Evolutionary conservation across 2,797 vertebrate species (phyloP).

Genomic region (Staurois parvus): DNA sequence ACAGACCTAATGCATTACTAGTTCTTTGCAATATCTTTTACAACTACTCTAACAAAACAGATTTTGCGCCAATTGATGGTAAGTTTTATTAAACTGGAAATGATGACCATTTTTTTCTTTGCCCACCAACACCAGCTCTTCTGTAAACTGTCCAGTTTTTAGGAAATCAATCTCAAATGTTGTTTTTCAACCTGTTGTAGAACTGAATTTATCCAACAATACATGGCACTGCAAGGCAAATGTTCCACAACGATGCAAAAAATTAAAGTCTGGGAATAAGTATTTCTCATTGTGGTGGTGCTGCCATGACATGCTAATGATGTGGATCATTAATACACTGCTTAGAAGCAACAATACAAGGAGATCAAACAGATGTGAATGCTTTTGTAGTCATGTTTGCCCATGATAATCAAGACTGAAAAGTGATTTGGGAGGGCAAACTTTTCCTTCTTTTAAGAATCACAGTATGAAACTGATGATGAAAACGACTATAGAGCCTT

Average conservation of each 20-base stretch:
- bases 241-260: not conserved
- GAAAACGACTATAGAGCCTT: constrained; percentile 45
- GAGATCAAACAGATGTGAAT: constrained; percentile 42
- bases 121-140: not conserved
- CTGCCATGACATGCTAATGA: constrained; percentile 31
- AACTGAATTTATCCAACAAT: not conserved
- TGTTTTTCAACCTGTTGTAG: not conserved
- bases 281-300: constrained; percentile 1
- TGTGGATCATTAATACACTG: constrained; percentile 32
- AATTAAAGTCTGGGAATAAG: constrained; percentile 23
- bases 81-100: no score
- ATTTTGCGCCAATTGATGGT: no score
- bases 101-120: no score
- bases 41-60: no score
- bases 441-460: constrained; percentile 51
- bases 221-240: not conserved
- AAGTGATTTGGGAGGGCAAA: constrained; percentile 51
- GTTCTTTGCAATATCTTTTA: no score
- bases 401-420: constrained; percentile 50
- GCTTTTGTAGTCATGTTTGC: constrained; percentile 52
- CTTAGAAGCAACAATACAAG: constrained; percentile 39
- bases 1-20: no score
- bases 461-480: constrained; percentile 52
- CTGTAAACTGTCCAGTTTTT: not conserved
- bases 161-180: not conserved